Percentiles rank a stretch among this genome's conserved stretches.
phyloP scores from a whole-genome alignment of 2,113 vertebrate species.

The Pygoscelis antarcticus region DNA sequence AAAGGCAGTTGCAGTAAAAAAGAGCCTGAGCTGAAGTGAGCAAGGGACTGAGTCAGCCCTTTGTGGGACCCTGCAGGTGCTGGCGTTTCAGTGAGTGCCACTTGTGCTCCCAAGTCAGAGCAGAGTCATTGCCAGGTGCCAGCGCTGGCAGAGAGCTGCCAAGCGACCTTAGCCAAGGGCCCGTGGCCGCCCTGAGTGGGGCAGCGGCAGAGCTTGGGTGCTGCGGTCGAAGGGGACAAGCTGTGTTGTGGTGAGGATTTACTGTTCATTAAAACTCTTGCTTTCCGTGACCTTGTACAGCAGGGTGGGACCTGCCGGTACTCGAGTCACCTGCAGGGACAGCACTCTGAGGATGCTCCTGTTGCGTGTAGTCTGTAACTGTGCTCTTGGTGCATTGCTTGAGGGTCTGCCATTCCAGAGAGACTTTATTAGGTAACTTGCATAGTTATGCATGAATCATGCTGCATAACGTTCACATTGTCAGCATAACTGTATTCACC shows the following conservation, averaged over 20 bases:
- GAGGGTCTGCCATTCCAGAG: not conserved
- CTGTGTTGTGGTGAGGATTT: not conserved
- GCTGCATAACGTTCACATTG: fast-evolving
- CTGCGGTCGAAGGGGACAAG: not conserved
- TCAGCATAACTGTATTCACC: not conserved
- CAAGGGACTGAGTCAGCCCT: not conserved
- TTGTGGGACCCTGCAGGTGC: not conserved
- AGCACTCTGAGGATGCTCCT: not conserved
- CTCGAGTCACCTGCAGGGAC: not conserved
- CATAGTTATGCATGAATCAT: fast-evolving
- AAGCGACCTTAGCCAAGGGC: not conserved
- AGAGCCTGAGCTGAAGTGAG: not conserved
- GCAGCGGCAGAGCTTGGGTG: not conserved
- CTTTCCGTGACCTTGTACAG: not conserved
- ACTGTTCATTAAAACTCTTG: fast-evolving
- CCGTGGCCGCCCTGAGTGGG: not conserved
- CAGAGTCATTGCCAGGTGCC: not conserved
- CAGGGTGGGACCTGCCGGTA: not conserved
- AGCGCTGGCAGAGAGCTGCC: not conserved
- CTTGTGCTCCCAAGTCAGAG: not conserved
- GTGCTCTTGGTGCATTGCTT: fast-evolving
- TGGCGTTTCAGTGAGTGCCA: not conserved
- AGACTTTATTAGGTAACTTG: fast-evolving
- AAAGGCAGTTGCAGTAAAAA: not conserved
- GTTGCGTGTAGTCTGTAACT: fast-evolving